These are phyloP conservation scores for Paragorgia papillata DNA, from an alignment of 92 coral and sea anemone species.

Conservation along the genomic window DNA sequence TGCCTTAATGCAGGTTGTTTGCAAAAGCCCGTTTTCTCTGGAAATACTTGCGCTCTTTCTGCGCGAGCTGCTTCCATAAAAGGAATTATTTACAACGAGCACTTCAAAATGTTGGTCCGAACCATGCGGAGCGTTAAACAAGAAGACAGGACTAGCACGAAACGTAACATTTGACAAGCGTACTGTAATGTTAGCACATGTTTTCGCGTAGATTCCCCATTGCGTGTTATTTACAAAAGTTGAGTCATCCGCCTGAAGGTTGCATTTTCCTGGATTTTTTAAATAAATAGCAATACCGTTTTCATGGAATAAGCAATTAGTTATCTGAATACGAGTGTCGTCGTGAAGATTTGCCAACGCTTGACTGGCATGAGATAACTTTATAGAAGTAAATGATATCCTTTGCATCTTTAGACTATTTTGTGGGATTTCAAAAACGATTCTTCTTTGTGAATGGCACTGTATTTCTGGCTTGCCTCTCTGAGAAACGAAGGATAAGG, in stretches of 20 bases:
- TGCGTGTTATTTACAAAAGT: not conserved
- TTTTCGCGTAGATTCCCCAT: not conserved
- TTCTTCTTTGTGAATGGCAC: not conserved
- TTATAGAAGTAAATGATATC: not conserved
- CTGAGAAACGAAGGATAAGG: not conserved
- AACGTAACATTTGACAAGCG: not conserved
- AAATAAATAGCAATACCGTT: not conserved
- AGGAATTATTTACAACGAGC: not conserved
- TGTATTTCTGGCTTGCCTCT: not conserved
- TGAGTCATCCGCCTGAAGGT: not conserved
- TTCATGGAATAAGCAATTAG: not conserved
- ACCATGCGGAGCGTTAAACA: not conserved
- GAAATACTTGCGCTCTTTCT: not conserved
- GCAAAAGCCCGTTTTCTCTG: not conserved
- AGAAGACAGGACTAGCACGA: not conserved
- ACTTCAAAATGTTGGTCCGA: not conserved
- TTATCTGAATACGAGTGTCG: not conserved
- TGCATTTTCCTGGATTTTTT: not conserved
- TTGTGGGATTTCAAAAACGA: not conserved
- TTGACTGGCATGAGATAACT: not conserved
- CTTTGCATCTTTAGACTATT: not conserved
- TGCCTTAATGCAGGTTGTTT: not conserved
- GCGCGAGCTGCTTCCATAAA: not conserved
- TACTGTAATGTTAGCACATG: not conserved
- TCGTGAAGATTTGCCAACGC: not conserved